A percentile compares a stretch with the other conserved stretches of the same genome.
phyloP scores from a whole-genome alignment of 2,888 invertebrate species.

The Ormyrus rosae region DNA sequence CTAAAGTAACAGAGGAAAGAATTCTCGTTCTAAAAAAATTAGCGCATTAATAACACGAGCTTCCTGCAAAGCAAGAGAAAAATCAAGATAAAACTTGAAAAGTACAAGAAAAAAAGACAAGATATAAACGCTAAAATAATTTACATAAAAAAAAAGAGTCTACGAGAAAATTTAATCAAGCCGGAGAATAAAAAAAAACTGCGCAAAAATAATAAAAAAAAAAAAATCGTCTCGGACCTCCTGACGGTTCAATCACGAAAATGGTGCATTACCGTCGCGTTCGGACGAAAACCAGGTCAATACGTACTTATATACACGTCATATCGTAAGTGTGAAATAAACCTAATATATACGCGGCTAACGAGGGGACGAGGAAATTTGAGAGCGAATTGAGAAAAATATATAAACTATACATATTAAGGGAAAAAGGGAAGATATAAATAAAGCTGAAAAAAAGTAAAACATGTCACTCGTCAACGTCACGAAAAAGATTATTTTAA shows the following conservation, averaged over 20 bases:
- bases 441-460: slow-evolving; percentile 58
- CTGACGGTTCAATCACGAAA: slow-evolving; percentile 36
- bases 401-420: slow-evolving; percentile 14
- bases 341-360: not conserved
- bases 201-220: not conserved
- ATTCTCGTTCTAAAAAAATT: slow-evolving; percentile 13
- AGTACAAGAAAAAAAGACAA: slow-evolving; percentile 27
- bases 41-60: slow-evolving; percentile 37
- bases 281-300: slow-evolving; percentile 65
- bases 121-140: not conserved
- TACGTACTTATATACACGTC: slow-evolving; percentile 62
- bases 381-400: slow-evolving; percentile 28
- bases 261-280: slow-evolving; percentile 40
- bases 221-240: slow-evolving; percentile 36
- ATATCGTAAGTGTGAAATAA: slow-evolving; percentile 62
- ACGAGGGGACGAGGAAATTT: not conserved
- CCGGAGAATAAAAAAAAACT: not conserved
- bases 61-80: slow-evolving; percentile 31
- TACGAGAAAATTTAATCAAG: not conserved
- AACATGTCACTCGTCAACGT: slow-evolving; percentile 52
- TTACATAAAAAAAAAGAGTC: not conserved
- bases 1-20: not conserved
- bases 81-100: slow-evolving; percentile 29
- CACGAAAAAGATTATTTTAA: slow-evolving; percentile 59
- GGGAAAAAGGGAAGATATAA: slow-evolving; percentile 60